Percentiles rank a stretch among this genome's conserved stretches.
Conservation (phyloP, 2,888 invertebrate genomes). For the Ptilodon capucinus region DNA sequence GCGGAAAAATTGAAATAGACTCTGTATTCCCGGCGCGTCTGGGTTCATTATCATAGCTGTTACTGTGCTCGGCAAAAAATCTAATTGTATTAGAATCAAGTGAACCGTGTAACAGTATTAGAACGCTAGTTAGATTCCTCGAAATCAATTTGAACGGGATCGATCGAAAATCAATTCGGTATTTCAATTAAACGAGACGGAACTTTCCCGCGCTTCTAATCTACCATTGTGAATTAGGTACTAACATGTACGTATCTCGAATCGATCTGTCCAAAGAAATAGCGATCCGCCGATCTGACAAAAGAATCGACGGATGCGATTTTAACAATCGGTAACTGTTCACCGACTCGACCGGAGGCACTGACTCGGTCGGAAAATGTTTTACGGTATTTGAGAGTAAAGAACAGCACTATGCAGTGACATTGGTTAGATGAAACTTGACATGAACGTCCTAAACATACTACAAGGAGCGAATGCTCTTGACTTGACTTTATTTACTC, state of each 20-base stretch:
- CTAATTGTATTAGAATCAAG: constrained; percentile 53
- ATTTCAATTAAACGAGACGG: constrained; percentile 73
- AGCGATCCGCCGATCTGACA: constrained; percentile 54
- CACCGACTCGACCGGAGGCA: constrained; percentile 42
- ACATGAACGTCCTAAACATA: no score
- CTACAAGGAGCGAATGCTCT: no score
- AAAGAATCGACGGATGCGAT: constrained; percentile 65
- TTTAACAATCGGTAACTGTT: constrained; percentile 75
- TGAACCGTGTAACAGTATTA: constrained; percentile 57
- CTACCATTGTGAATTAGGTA: constrained; percentile 57
- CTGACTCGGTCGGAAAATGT: constrained; percentile 42
- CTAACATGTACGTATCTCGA: constrained; percentile 59
- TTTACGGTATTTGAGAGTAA: constrained; percentile 58
- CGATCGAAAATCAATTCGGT: constrained; percentile 69
- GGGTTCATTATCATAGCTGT: constrained; percentile 37
- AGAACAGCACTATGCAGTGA: constrained; percentile 31
- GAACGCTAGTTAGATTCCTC: constrained; percentile 55
- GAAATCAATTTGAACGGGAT: constrained; percentile 67
- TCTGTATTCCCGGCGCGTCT: constrained; percentile 28
- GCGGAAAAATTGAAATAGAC: constrained; percentile 22
- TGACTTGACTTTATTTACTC: no score
- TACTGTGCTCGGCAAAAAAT: constrained; percentile 39
- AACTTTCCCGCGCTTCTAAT: constrained; percentile 71
- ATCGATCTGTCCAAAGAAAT: constrained; percentile 72
- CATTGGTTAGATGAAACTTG: constrained; percentile 29